Percentiles rank a stretch among this genome's conserved stretches.
These are phyloP conservation scores for Phrixothrix hirtus DNA, from an alignment of 2,888 invertebrate genomes.

Conservation along the genomic window DNA sequence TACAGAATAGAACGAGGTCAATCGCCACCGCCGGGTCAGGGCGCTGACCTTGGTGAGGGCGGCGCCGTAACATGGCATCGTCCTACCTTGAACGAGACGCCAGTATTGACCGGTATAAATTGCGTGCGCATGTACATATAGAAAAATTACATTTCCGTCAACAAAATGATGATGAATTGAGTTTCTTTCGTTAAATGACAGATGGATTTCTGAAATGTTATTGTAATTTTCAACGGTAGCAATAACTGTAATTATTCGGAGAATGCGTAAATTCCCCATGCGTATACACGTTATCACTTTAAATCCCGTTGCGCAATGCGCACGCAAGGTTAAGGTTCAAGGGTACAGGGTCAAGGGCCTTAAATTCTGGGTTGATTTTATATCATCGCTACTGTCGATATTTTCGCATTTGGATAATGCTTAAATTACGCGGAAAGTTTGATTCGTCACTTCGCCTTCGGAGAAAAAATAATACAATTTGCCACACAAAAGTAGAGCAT, in stretches of 20 bases:
- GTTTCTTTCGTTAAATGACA: too few relatives aligned
- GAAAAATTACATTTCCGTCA: slow-evolving; percentile 37
- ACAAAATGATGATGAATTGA: slow-evolving; percentile 29
- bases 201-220: too few relatives aligned
- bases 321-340: slow-evolving; percentile 43
- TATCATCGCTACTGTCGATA: too few relatives aligned
- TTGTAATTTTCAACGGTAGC: too few relatives aligned
- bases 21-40: slow-evolving; percentile 51
- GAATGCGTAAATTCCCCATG: slow-evolving; percentile 4
- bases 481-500: slow-evolving; percentile 27
- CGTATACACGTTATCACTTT: slow-evolving; percentile 1
- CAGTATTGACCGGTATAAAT: slow-evolving; percentile 34
- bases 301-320: slow-evolving; percentile 25
- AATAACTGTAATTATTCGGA: not conserved
- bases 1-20: slow-evolving; percentile 49
- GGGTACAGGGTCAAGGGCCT: slow-evolving; percentile 48
- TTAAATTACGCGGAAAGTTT: too few relatives aligned
- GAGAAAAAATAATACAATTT: slow-evolving; percentile 1
- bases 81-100: slow-evolving; percentile 42
- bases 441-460: too few relatives aligned
- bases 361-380: slow-evolving; percentile 13
- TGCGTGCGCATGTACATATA: slow-evolving; percentile 23
- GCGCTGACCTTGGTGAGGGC: slow-evolving; percentile 47
- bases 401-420: too few relatives aligned
- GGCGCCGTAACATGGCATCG: slow-evolving; percentile 40